Conservation (phyloP, 1,140 invertebrate species). For the Dolichoris vasculosae region DNA sequence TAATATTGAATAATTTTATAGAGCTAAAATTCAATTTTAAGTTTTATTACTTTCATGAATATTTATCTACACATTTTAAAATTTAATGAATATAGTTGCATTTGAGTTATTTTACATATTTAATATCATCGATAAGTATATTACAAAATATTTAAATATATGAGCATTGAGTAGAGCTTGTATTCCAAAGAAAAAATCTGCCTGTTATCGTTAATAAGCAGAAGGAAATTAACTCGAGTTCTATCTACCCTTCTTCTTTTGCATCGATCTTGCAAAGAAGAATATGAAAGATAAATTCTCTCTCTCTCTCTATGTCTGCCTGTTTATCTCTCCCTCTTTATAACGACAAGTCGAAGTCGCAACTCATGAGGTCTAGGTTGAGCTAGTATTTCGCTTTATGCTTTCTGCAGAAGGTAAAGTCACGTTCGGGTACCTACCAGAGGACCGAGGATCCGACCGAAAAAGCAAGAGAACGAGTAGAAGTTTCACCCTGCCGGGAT, state of each 20-base stretch:
- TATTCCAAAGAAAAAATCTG: neutral
- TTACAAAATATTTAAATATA: no score
- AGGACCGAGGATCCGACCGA: neutral
- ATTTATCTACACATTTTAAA: no score
- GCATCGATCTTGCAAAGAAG: neutral
- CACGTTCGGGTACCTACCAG: conserved; percentile 25
- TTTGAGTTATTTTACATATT: neutral
- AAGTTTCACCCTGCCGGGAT: conserved; percentile 23
- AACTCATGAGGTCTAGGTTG: neutral
- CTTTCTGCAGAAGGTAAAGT: conserved; percentile 36
- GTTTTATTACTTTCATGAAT: no score
- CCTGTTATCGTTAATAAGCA: neutral
- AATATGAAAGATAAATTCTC: neutral
- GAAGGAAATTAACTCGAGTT: neutral
- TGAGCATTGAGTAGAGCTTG: no score
- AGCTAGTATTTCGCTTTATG: conserved; percentile 27
- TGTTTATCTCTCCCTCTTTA: neutral
- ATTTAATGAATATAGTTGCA: no score
- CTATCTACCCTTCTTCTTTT: conserved; percentile 52
- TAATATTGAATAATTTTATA: no score
- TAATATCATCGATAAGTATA: neutral
- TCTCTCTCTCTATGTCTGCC: neutral
- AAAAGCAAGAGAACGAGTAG: neutral
- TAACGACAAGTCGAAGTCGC: conserved; percentile 25
- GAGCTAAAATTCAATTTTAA: no score